phyloP scores from a whole-genome alignment of 92 coral and sea anemone genomes.

The Galaxea fascicularis region DNA sequence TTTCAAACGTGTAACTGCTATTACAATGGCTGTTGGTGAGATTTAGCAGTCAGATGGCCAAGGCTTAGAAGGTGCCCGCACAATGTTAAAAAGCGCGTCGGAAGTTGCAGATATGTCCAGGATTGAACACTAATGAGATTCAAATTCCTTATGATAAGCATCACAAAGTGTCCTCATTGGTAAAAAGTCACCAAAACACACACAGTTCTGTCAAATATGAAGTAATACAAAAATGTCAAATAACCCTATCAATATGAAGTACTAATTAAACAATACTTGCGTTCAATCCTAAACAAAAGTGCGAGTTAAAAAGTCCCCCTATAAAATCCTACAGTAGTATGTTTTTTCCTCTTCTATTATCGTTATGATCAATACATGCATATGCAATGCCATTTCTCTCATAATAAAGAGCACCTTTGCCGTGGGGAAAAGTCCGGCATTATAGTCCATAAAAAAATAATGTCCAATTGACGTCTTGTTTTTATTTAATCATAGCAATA shows the following conservation, averaged over 20 bases:
- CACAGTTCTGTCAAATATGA: no score
- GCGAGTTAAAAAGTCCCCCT: constrained; percentile 7
- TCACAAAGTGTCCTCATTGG: no score
- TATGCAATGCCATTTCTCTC: not conserved
- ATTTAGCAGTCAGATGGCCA: constrained; percentile 1
- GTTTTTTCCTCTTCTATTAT: not conserved
- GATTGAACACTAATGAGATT: no score
- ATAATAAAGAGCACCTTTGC: not conserved
- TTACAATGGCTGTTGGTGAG: not conserved
- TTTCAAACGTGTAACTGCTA: constrained; percentile 6
- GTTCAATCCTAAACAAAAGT: no score
- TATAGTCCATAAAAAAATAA: not conserved
- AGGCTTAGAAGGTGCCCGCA: not conserved
- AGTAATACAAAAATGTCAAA: no score
- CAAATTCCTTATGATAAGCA: no score
- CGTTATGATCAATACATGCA: not conserved
- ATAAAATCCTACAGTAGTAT: constrained; percentile 1
- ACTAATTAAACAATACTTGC: no score
- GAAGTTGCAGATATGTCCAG: constrained; percentile 4
- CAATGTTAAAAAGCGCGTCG: not conserved
- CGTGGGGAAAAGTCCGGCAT: not conserved
- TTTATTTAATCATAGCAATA: not conserved
- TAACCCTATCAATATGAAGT: no score
- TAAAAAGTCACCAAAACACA: no score
- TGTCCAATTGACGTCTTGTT: not conserved